Conservation (phyloP, 2,797 vertebrate genomes). For the Buceros bicornis region DNA sequence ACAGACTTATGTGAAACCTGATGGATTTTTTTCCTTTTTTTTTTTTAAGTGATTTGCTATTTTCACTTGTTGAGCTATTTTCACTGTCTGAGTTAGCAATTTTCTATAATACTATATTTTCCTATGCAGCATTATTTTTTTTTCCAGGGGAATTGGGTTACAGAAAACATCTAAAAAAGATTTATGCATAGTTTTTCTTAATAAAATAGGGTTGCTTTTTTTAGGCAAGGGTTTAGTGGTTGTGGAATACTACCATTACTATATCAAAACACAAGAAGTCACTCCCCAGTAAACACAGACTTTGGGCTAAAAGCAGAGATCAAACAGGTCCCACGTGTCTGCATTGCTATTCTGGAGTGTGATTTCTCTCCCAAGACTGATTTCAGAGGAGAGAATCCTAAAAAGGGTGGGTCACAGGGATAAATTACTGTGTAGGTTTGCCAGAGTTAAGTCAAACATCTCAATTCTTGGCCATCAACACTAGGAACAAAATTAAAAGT, state of each 20-base stretch:
- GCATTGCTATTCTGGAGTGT: constrained; percentile 34
- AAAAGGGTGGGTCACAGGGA: constrained; percentile 7
- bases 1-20: not conserved
- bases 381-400: constrained; percentile 21
- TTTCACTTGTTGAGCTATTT: constrained; percentile 26
- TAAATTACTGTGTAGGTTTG: constrained; percentile 45
- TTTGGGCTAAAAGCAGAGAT: constrained; percentile 61
- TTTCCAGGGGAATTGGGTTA: not conserved
- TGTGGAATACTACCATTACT: constrained; percentile 50
- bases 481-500: constrained; percentile 5
- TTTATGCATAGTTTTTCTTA: constrained; percentile 37
- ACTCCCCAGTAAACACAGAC: constrained; percentile 67
- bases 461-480: constrained; percentile 45
- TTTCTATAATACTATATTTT: constrained; percentile 26
- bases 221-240: constrained; percentile 47
- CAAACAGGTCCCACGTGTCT: constrained; percentile 44
- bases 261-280: constrained; percentile 31
- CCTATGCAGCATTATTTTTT: not conserved
- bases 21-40: not conserved
- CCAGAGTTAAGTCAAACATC: constrained; percentile 31
- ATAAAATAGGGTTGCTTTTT: constrained; percentile 35
- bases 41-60: not conserved
- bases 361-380: constrained; percentile 44
- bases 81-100: not conserved
- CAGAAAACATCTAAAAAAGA: constrained; percentile 18